phyloP scores from a whole-genome alignment of 2,113 vertebrate species.

The Nibea coibor region DNA sequence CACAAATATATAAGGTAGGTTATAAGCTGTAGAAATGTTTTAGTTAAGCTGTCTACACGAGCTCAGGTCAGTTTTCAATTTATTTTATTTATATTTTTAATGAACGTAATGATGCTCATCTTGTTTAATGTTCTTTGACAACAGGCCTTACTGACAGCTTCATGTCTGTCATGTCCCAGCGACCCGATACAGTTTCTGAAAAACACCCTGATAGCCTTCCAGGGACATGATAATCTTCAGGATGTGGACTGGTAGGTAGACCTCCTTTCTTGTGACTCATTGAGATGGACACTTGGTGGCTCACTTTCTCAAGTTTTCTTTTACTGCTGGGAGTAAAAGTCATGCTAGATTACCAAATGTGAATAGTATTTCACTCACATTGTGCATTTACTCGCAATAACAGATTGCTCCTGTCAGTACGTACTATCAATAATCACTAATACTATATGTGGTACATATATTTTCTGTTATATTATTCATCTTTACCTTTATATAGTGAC shows the following conservation, averaged over 20 bases:
- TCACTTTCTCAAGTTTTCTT: constrained; percentile 54
- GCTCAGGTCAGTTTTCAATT: background rate
- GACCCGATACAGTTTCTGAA: constrained; percentile 68
- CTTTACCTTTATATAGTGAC: background rate
- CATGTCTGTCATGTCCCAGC: constrained; percentile 55
- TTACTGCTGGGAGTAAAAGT: background rate
- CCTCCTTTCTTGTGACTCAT: background rate
- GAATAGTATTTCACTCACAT: background rate
- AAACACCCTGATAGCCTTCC: constrained; percentile 39
- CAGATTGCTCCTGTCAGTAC: background rate
- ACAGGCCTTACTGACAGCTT: constrained; percentile 56
- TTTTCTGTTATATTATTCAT: background rate
- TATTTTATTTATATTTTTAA: background rate
- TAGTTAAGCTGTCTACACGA: background rate
- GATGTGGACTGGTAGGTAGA: constrained; percentile 58
- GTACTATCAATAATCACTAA: background rate
- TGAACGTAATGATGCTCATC: rapidly evolving
- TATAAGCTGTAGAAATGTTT: background rate
- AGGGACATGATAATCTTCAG: constrained; percentile 52
- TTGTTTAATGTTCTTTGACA: constrained; percentile 12
- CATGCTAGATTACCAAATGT: background rate
- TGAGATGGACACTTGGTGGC: constrained; percentile 55
- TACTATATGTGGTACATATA: background rate
- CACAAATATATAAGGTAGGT: constrained; percentile 65
- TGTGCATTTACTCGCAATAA: background rate